Base-by-base conservation (phyloP, 2,888 invertebrate genomes). In the Myopa testacea region DNA sequence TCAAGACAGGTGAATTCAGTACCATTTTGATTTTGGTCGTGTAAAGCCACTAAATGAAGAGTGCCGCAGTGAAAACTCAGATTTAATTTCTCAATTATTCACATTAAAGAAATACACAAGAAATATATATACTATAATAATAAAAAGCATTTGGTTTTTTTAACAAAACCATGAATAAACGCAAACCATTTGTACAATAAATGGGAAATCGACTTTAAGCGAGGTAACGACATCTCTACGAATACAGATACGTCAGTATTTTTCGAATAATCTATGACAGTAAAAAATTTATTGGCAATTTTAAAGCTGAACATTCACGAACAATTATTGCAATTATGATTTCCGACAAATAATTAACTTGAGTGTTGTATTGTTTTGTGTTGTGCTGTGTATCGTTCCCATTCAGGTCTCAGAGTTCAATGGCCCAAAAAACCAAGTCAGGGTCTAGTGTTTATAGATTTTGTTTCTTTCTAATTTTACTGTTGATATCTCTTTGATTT, bases 1-100 rank as follows among this genome's bases (percentile, higher is more conserved):
- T 67, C 63, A 65, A 65, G 55, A 16, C 72, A 65, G 65, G 58
- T 72, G 72, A 63, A 45, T 67, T 77, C 40, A 77, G 77, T 77
- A 72, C 50, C 37, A 38, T 65, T 72, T 67, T 65, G 65, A 38
- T 58, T 40, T 45, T 77, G 38, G 19, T 5, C 52, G 52, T 37
- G 76, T 77, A 72, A 45, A 40, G 7, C 14, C 37, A 70, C 55
- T 12, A 68, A 40, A 68, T 50, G 45, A 40, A 14, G 14, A 67
- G 19, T 14, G 34, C 58, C 12, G 34, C 12, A 26, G 26, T 34
- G 55, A 52, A 34, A 12, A 70, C 52, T 19, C 26, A 52, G 26
- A 55, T 52, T 63, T 63, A 70, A 52, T 50, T 69, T 55, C 34
- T 67, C 7, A 40, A 67, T 26, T 26, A 26, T 26, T 26, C 26